phyloP scores from a whole-genome alignment of 2,797 vertebrate species.

The Coregonus ussuriensis region DNA sequence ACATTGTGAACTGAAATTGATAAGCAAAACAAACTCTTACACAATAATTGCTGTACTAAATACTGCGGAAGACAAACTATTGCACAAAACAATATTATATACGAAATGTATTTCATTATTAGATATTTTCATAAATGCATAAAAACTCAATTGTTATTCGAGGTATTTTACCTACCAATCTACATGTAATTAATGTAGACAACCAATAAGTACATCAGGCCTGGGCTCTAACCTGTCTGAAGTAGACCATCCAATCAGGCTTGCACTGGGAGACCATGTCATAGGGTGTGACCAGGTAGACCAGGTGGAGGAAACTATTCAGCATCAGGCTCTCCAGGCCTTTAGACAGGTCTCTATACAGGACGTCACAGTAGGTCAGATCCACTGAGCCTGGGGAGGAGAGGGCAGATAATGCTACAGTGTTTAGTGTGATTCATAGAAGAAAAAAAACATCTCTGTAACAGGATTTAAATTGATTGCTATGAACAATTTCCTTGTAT shows the following conservation, averaged over 20 bases:
- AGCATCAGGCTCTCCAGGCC: slow-evolving; percentile 91
- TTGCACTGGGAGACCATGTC: slow-evolving; percentile 81
- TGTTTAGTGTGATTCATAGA: neutral
- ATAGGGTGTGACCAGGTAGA: slow-evolving; percentile 91
- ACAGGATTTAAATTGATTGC: neutral
- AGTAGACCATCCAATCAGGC: slow-evolving; percentile 92
- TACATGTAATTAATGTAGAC: neutral
- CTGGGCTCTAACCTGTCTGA: slow-evolving; percentile 81
- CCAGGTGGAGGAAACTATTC: slow-evolving; percentile 87
- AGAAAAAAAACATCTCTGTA: neutral
- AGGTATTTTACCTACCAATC: neutral
- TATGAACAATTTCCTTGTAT: neutral
- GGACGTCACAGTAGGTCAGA: slow-evolving; percentile 78
- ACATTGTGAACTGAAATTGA: slow-evolving; percentile 78
- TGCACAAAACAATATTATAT: slow-evolving; percentile 3
- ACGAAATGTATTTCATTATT: neutral
- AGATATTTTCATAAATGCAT: neutral
- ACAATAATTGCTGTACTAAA: neutral
- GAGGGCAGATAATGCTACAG: neutral
- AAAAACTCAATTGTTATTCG: neutral
- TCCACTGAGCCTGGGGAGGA: slow-evolving; percentile 85
- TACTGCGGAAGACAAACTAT: neutral
- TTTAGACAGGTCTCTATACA: slow-evolving; percentile 86
- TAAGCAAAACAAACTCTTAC: neutral
- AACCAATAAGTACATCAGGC: slow-evolving; percentile 4